phyloP scores from a whole-genome alignment of 1,140 invertebrate species.

The Dendrolimus punctatus region DNA sequence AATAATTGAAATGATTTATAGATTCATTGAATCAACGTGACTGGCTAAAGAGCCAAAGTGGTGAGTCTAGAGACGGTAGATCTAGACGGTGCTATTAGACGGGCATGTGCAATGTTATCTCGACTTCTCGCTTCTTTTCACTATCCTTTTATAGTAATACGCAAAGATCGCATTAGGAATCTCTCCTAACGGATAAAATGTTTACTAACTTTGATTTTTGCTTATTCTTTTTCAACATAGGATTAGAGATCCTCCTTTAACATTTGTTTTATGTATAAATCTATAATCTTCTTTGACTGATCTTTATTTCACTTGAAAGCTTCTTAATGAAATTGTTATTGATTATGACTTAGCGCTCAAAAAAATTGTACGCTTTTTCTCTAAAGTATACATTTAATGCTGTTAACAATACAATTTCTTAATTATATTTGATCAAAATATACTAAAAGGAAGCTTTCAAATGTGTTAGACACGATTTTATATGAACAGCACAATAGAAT shows the following conservation, averaged over 20 bases:
- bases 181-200: constrained; percentile 1
- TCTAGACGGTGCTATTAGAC: constrained; percentile 59
- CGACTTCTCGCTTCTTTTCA: constrained; percentile 28
- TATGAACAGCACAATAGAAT: not conserved
- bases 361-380: no score
- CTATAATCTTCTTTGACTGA: constrained; percentile 10
- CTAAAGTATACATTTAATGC: no score
- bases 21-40: constrained; percentile 70
- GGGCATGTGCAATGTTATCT: constrained; percentile 52
- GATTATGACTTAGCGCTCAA: not conserved
- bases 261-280: constrained; percentile 9
- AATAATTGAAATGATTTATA: constrained; percentile 49
- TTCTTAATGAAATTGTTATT: constrained; percentile 5
- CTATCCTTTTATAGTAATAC: constrained; percentile 22
- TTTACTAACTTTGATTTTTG: constrained; percentile 13
- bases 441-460: no score
- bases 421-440: no score
- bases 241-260: constrained; percentile 9
- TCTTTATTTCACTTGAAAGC: constrained; percentile 10
- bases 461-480: no score
- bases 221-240: constrained; percentile 14
- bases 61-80: constrained; percentile 67
- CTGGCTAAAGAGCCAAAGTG: constrained; percentile 67
- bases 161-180: constrained; percentile 10
- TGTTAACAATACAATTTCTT: no score